Evolutionary conservation across 2,888 invertebrate species (phyloP), one percentile per base, ranked within the genome.

Genomic region (Drosophila multiciliata): DNA sequence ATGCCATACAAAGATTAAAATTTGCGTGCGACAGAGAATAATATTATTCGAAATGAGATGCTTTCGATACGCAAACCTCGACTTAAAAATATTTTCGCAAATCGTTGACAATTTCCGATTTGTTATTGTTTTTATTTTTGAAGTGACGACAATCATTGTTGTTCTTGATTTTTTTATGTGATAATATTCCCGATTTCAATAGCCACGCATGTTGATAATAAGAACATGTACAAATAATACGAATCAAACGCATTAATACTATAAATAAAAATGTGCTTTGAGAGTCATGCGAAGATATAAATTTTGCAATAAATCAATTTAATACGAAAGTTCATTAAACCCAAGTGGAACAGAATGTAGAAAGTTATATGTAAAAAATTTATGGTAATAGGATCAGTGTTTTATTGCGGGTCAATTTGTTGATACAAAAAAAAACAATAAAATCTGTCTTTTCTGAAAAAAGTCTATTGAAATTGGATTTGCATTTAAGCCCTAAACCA

Each of bases 251-350:
- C 17, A 26, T 48, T 5, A 45, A 38, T 26, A 20, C 52, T 53
- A 42, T 29, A 29, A 29, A 40, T 11, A 23, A 50, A 42, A n/a
- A 36, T 29, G 29, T 38, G 40, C 36, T 48, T 57, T 20, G n/a
- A 57, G 53, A n/a, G 9, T 11, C 35, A 11, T 49, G 50, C 23
- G 33, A 40, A 40, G 17, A 15, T 7, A 26, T 48, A 35, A 45
- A 52, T 38, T 7, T 1, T 23, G 38, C 35, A 64, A 63, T 55
- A 55, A 59, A 58, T 63, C 6, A 53, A 72, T 40, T 66, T 58
- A 29, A 32, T 0, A 20, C 9, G 5, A 68, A 64, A 72, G 88
- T 80, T 83, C 74, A 71, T 62, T 72, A 75, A 75, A 79, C 87
- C 55, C 33, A 29, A 29, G 50, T 23, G 26, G 59, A 76, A 60